Base-by-base conservation (phyloP, 2,888 invertebrate species). In the Lepidocyrtoides sp. region DNA sequence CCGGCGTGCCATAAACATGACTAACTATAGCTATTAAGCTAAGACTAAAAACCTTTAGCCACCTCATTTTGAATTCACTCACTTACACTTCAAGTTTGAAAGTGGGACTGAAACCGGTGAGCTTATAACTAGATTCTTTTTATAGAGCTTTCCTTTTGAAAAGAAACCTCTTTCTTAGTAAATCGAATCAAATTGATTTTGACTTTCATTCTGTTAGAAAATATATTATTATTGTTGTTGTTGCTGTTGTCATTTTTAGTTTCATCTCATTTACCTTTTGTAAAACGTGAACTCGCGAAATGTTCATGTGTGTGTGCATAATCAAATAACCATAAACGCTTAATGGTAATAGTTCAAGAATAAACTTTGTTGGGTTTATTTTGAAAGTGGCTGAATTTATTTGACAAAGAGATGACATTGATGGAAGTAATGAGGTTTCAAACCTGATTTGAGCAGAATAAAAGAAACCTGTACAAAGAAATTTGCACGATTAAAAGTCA, bases 361-460 rank as follows among this genome's bases (percentile, higher is more conserved):
- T 66, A n/a, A 29, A 63, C 29, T 14, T 26, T 66, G 29, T 66
- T 14, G 20, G 57, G n/a, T 20, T 57, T 57, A 57, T 57, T 57
- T 57, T 57, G 36, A 82, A 57, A 36, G 26, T 60, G 36, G 48
- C 66, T 66, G 51, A 14, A 69, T 85, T 85, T 69, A 72, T 85
- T 32, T 85, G 72, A 85, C 23, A 29, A 26, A 17, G 17, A 26
- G 7, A n/a, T 83, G 83, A 69, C 83, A 83, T 66, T 85, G 85
- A 85, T 85, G 85, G 85, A 85, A 85, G 23, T 51, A 85, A 72
- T 85, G 85, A 41, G 85, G 72, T 17, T 85, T 36, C 10, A 85
- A 85, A 85, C 85, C 72, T 85, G 85, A 85, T 72, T 85, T 5
- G 26, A 29, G 23, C 14, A 29, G 79, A 17, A 69, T 36, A 8